A percentile compares a stretch with the other conserved stretches of the same genome.
phyloP scores from a whole-genome alignment of 2,113 vertebrate species.

The Taurulus bubalis region DNA sequence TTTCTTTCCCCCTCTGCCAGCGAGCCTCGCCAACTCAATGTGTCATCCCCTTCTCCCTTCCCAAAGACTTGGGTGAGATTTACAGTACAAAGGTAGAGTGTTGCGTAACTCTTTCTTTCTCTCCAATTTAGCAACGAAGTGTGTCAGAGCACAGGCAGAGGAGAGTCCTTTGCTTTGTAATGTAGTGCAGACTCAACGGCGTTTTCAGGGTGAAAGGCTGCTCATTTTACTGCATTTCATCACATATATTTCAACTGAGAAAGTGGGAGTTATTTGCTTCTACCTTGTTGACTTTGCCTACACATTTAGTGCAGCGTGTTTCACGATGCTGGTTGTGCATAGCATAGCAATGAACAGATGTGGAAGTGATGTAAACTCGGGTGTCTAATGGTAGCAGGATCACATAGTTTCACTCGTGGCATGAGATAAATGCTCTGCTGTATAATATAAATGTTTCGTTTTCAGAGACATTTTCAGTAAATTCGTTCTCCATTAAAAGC shows the following conservation, averaged over 20 bases:
- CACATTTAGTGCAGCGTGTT: background rate
- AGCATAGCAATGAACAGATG: background rate
- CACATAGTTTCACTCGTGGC: background rate
- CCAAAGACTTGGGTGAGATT: slow-evolving; percentile 68
- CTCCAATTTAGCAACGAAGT: slow-evolving; percentile 43
- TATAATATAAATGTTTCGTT: slow-evolving; percentile 4
- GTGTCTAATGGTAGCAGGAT: background rate
- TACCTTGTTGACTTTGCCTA: slow-evolving; percentile 16
- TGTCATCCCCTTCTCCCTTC: slow-evolving; percentile 59
- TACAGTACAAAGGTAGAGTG: slow-evolving; percentile 64
- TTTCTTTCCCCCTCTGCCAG: slow-evolving; percentile 38
- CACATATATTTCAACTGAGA: background rate
- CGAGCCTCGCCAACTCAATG: slow-evolving; percentile 53
- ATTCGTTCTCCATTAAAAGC: slow-evolving; percentile 42
- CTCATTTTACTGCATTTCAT: background rate
- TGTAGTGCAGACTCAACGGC: slow-evolving; percentile 20
- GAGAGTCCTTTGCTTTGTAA: slow-evolving; percentile 21
- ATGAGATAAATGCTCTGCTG: background rate
- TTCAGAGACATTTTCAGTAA: background rate
- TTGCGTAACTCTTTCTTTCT: slow-evolving; percentile 66
- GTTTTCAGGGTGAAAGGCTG: slow-evolving; percentile 23
- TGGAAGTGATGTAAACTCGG: background rate
- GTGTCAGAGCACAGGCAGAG: slow-evolving; percentile 42
- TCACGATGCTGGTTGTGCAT: background rate
- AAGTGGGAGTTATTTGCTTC: background rate